Evolutionary conservation across 2,888 invertebrate genomes (phyloP).

Genomic region (Stegophylla sp.): DNA sequence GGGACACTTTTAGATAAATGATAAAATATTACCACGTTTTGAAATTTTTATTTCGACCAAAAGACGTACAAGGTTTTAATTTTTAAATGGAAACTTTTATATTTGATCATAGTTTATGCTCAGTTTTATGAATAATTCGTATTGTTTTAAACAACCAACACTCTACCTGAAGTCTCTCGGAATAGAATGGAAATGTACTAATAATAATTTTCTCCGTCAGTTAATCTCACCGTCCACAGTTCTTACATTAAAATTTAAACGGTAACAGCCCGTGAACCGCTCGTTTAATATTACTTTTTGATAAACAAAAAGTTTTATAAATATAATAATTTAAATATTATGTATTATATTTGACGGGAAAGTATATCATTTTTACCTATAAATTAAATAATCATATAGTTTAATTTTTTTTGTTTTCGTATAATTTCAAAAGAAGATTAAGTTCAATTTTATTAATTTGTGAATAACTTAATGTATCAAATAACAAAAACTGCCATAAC

Average conservation of each 20-base stretch:
- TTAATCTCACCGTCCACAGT: conserved; percentile 1
- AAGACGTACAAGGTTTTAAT: neutral
- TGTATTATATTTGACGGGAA: neutral
- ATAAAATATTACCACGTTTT: neutral
- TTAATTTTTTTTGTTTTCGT: neutral
- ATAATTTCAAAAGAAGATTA: neutral
- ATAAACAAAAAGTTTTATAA: conserved; percentile 21
- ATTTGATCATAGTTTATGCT: conserved; percentile 13
- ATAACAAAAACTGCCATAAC: neutral
- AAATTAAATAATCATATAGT: neutral
- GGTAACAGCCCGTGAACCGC: conserved; percentile 13
- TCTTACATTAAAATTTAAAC: conserved; percentile 22
- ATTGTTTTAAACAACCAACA: neutral
- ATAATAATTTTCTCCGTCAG: conserved; percentile 25
- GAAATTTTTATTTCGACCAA: neutral
- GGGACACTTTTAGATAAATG: neutral
- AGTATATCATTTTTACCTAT: neutral
- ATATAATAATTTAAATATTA: too few species aligned
- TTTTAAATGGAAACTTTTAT: neutral
- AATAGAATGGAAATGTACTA: neutral
- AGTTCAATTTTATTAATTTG: neutral
- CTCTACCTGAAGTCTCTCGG: neutral
- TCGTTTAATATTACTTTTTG: conserved; percentile 20
- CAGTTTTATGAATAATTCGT: conserved; percentile 39
- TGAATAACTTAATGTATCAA: neutral